Percentiles rank a stretch among this genome's conserved stretches.
Evolutionary conservation across 2,888 invertebrate genomes (phyloP).

Genomic region (Lithosia quadra): DNA sequence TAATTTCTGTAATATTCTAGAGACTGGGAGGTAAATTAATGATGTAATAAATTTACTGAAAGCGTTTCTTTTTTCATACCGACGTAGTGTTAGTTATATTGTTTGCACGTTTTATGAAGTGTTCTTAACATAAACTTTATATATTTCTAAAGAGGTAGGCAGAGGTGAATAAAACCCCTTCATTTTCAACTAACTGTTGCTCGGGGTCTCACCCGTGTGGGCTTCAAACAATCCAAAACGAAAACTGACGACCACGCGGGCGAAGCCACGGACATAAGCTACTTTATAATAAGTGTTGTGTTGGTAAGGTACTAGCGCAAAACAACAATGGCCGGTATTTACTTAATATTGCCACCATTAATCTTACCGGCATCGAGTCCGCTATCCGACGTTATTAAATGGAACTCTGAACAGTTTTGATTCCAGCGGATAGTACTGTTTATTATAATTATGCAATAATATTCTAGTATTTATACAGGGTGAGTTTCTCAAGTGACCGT

Average conservation of each 20-base stretch:
- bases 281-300: conserved; percentile 42
- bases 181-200: too few species aligned
- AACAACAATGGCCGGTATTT: conserved; percentile 47
- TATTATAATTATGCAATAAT: neutral
- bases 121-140: neutral
- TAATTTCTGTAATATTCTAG: conserved; percentile 11
- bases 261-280: too few species aligned
- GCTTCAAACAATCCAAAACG: too few species aligned
- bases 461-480: neutral
- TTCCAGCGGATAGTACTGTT: conserved; percentile 13
- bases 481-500: too few species aligned
- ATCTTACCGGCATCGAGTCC: conserved; percentile 40
- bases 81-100: neutral
- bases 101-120: neutral
- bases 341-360: conserved; percentile 48
- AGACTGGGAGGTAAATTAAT: neutral
- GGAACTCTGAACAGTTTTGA: conserved; percentile 38
- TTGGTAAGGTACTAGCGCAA: conserved; percentile 25
- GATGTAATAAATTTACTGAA: neutral
- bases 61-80: neutral
- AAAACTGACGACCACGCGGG: too few species aligned
- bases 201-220: too few species aligned
- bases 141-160: too few species aligned
- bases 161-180: too few species aligned
- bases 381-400: conserved; percentile 27